Evolutionary conservation across 2,113 vertebrate genomes (phyloP).

Genomic region (Toxostoma redivivum): DNA sequence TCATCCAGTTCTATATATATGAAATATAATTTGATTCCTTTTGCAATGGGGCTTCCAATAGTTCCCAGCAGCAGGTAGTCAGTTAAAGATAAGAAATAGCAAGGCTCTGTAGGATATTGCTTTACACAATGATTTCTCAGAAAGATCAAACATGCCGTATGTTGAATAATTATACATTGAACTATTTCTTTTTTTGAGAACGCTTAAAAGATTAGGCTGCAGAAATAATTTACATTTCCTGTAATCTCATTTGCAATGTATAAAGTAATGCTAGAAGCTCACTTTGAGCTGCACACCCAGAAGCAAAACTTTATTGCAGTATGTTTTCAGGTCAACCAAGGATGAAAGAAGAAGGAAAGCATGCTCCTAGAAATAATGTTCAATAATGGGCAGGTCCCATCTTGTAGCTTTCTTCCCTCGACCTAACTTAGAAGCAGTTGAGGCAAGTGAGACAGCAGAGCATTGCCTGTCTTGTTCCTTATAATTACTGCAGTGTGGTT

Average conservation of each 20-base stretch:
- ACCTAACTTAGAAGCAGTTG: not conserved
- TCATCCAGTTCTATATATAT: not conserved
- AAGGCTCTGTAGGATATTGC: not conserved
- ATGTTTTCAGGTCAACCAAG: not conserved
- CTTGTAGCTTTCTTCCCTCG: not conserved
- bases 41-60: not conserved
- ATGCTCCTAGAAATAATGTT: not conserved
- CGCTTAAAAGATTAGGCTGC: not conserved
- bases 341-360: slow-evolving; percentile 17
- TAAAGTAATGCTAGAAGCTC: not conserved
- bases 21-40: not conserved
- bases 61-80: not conserved
- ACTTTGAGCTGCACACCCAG: slow-evolving; percentile 7
- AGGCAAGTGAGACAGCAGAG: not conserved
- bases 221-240: slow-evolving; percentile 21
- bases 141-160: not conserved
- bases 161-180: not conserved
- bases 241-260: not conserved
- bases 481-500: not conserved
- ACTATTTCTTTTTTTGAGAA: not conserved
- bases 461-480: not conserved
- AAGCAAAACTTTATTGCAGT: not conserved
- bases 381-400: not conserved
- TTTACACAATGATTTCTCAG: not conserved
- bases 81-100: not conserved